A percentile compares a stretch with the other conserved stretches of the same genome.
Conservation (phyloP, 2,113 vertebrate species). For the Seriola quinqueradiata region DNA sequence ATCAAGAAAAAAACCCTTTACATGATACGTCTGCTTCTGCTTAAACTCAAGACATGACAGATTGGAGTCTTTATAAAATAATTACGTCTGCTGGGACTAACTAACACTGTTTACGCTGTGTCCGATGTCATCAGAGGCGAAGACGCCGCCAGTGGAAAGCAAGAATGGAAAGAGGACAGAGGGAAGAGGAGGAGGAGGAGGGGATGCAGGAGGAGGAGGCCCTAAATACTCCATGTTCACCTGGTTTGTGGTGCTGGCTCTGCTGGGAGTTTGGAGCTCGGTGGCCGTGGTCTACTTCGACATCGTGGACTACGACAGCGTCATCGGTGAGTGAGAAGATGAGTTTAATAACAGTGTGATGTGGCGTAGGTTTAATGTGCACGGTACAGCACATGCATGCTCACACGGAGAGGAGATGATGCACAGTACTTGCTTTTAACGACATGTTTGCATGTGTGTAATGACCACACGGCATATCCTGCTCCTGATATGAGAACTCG, state of each 20-base stretch:
- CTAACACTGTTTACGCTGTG: neutral
- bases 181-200: constrained; percentile 2
- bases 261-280: constrained; percentile 96
- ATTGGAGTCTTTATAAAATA: too few relatives aligned
- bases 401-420: too few relatives aligned
- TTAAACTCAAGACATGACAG: too few relatives aligned
- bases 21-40: too few relatives aligned
- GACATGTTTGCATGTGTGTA: too few relatives aligned
- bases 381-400: too few relatives aligned
- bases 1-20: neutral
- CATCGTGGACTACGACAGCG: constrained; percentile 94
- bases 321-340: constrained; percentile 87
- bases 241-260: constrained; percentile 95
- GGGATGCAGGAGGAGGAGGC: constrained; percentile 35
- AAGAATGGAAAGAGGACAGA: constrained; percentile 89
- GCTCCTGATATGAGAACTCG: too few relatives aligned
- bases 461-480: too few relatives aligned
- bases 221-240: constrained; percentile 89
- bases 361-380: neutral
- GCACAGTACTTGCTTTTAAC: too few relatives aligned
- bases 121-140: constrained; percentile 71
- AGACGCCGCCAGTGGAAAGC: constrained; percentile 69
- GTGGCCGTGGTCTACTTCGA: constrained; percentile 97
- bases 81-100: neutral
- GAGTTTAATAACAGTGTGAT: neutral